phyloP scores from a whole-genome alignment of 2,797 vertebrate genomes.

The Arremon brunneinucha region DNA sequence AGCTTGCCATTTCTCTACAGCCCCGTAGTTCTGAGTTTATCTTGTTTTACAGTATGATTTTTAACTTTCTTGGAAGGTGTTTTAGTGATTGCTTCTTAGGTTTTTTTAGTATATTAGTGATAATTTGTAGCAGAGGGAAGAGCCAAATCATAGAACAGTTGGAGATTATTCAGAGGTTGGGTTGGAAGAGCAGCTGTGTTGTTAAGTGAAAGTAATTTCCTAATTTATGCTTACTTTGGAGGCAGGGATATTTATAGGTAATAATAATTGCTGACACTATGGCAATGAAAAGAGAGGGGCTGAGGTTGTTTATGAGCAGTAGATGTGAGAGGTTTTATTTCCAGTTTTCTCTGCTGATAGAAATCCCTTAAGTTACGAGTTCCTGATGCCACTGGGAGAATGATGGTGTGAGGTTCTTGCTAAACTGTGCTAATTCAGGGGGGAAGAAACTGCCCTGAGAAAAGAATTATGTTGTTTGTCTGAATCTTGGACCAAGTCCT shows the following conservation, averaged over 20 bases:
- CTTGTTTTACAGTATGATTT: background rate
- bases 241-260: background rate
- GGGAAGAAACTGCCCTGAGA: background rate
- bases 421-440: background rate
- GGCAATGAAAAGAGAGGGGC: background rate
- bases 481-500: slow-evolving; percentile 5
- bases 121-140: background rate
- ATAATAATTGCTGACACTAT: background rate
- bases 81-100: background rate
- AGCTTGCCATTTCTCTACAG: background rate
- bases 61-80: background rate
- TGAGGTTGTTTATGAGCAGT: background rate
- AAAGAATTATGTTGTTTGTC: background rate
- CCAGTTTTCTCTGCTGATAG: background rate
- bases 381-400: background rate
- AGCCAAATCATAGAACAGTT: background rate
- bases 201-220: background rate
- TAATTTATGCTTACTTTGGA: background rate
- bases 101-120: background rate
- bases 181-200: background rate
- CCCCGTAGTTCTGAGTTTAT: background rate
- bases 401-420: background rate
- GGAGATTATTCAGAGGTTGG: background rate
- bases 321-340: background rate
- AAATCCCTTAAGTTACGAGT: background rate